A percentile compares a stretch with the other conserved stretches of the same genome.
Evolutionary conservation across 2,797 vertebrate species (phyloP).

Genomic region (Graptemys geographica): DNA sequence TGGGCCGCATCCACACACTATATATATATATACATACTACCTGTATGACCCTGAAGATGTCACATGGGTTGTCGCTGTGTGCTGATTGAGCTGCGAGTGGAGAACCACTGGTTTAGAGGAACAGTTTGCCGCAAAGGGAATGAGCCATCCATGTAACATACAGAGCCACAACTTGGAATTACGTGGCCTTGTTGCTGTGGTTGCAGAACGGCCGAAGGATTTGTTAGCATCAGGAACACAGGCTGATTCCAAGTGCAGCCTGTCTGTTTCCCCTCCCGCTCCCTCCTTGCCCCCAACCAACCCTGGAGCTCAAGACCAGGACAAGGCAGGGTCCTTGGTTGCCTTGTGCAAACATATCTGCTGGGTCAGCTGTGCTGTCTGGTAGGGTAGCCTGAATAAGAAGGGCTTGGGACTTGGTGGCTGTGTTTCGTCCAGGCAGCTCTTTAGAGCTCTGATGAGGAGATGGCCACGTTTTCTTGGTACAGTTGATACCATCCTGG

Average conservation of each 20-base stretch:
- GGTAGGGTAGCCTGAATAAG: accelerated
- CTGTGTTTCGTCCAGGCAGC: background rate
- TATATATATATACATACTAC: too few relatives aligned
- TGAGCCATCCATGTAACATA: background rate
- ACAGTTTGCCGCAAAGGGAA: background rate
- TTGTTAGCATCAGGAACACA: accelerated
- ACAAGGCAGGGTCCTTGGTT: background rate
- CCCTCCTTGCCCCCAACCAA: background rate
- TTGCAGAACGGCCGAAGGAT: background rate
- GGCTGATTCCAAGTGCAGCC: background rate
- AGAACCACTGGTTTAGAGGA: background rate
- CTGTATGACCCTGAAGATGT: too few relatives aligned
- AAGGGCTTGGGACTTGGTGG: background rate
- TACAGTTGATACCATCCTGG: constrained; percentile 22
- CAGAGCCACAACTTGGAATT: background rate
- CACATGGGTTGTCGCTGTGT: too few relatives aligned
- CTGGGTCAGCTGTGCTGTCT: background rate
- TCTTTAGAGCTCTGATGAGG: accelerated
- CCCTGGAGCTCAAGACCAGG: background rate
- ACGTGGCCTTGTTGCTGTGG: background rate
- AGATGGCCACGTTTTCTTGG: background rate
- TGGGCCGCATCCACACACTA: too few relatives aligned
- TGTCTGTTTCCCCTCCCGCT: background rate
- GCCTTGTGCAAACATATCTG: background rate
- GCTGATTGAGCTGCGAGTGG: too few relatives aligned